Conservation (phyloP, 2,113 vertebrate genomes). For the Eclectus roratus region DNA sequence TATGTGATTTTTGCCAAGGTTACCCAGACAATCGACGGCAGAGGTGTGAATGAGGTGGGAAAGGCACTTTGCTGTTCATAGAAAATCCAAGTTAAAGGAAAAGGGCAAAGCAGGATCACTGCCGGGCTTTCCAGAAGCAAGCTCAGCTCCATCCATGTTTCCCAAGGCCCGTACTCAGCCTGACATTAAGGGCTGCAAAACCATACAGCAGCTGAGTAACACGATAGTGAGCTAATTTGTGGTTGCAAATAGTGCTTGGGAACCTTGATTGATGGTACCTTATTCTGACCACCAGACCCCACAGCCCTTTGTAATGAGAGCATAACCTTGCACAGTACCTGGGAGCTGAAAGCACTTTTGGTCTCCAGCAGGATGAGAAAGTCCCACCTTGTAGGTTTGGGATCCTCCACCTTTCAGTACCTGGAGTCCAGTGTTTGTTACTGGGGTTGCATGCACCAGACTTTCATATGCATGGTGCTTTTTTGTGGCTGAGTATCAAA, state of each 20-base stretch:
- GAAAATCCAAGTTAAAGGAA: not conserved
- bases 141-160: not conserved
- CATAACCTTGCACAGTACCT: not conserved
- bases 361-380: not conserved
- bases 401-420: not conserved
- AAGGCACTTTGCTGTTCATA: not conserved
- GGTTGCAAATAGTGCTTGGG: not conserved
- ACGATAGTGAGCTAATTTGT: not conserved
- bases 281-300: not conserved
- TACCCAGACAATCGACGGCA: not conserved
- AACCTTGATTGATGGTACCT: not conserved
- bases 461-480: not conserved
- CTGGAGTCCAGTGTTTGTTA: rapidly evolving
- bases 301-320: not conserved
- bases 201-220: not conserved
- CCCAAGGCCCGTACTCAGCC: rapidly evolving
- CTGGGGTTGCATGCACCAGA: rapidly evolving
- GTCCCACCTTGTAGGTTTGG: not conserved
- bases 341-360: not conserved
- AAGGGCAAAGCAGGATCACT: not conserved
- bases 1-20: not conserved
- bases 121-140: not conserved
- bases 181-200: not conserved
- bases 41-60: not conserved
- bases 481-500: not conserved